Base-by-base conservation (phyloP, 2,888 invertebrate species). In the Pristionchus mayeri region DNA sequence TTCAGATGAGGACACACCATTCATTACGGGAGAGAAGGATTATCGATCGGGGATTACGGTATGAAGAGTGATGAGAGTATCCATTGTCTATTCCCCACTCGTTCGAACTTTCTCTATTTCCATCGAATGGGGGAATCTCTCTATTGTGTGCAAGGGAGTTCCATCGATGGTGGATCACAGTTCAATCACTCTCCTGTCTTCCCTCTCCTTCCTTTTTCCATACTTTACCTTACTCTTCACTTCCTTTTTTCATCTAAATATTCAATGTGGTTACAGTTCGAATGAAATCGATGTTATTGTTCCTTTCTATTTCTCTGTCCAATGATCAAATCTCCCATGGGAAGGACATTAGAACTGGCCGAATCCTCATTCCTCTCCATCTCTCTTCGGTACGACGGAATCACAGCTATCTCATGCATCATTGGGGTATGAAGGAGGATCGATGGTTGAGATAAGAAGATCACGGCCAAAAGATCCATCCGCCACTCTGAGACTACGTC, bases 71-170 rank as follows among this genome's bases (percentile, higher is more conserved):
- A 44, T 40, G 34, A 63, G 27, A 11, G 18, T 30, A 44, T 71
- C 4, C 40, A 37, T 67, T 67, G 37, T 67, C 67, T 37, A 40
- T 71, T 21, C 40, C 71, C 24, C 63, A 63, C 34, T 27, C 30
- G 30, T 16, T 63, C 63, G 63, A 37, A 37, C 63, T 63, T 60
- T 60, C 71, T 71, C 71, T 71, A 71, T 71, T 44, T 71, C 71
- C 37, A 71, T 63, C 24, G 18, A 24, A 44, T 21, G 37, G 37
- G 71, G 13, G 40, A 1, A n/a, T 44, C 40, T 44, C 71, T 44
- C 40, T n/a, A 40, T 71, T 71, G 71, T 71, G 71, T 44, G 40
- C 71, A 71, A 44, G 16, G 63, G 34, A 63, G 34, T 18, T 63
- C 63, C 18, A 63, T 63, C 16, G 34, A 34, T 30, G 34, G 34